Evolutionary conservation across 2,113 vertebrate genomes (phyloP).

Genomic region (Pedetes capensis): DNA sequence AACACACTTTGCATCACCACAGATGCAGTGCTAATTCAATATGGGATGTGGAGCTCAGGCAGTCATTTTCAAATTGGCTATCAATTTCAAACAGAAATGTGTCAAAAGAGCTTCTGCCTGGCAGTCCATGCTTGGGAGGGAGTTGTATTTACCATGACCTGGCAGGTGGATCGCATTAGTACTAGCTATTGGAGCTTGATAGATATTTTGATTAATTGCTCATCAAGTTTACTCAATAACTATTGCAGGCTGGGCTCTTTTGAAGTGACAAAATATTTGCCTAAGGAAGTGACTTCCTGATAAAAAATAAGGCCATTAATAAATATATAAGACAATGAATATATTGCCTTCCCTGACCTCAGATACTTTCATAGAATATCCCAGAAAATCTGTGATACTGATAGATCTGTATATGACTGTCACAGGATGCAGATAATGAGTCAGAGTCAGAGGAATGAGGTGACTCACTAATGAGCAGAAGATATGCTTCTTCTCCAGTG

Average conservation of each 20-base stretch:
- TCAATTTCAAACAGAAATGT: neutral
- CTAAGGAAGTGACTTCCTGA: neutral
- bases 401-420: neutral
- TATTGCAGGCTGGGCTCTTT: neutral
- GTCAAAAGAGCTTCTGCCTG: neutral
- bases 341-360: neutral
- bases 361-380: neutral
- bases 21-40: slow-evolving; percentile 10
- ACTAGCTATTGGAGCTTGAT: neutral
- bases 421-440: neutral
- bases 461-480: neutral
- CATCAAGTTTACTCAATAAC: neutral
- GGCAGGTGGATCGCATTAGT: neutral
- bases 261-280: neutral
- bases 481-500: neutral
- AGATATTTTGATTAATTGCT: neutral
- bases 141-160: neutral
- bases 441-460: neutral
- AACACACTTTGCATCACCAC: neutral
- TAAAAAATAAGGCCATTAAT: neutral
- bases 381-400: neutral
- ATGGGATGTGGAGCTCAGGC: neutral
- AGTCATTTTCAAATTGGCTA: slow-evolving; percentile 7
- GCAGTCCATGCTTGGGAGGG: neutral
- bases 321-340: neutral